A percentile compares a stretch with the other conserved stretches of the same genome.
These are phyloP conservation scores for Aphidoletes aphidimyza DNA, from an alignment of 2,888 invertebrate species.

Conservation along the genomic window DNA sequence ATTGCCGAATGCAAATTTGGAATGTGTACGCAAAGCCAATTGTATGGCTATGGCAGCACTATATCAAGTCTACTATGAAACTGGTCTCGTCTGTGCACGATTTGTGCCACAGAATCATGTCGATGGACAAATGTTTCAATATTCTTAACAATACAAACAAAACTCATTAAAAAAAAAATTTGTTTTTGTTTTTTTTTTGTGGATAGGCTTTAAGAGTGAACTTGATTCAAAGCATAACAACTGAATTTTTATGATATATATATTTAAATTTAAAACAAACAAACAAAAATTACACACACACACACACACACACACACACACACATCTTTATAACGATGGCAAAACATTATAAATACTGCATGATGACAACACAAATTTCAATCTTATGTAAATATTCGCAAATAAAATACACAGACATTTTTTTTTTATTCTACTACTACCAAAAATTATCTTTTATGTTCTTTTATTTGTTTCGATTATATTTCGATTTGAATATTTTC, in stretches of 20 bases:
- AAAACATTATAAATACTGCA: not conserved
- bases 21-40: not conserved
- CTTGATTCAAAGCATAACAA: not conserved
- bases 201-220: conserved; percentile 22
- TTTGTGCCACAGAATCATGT: not conserved
- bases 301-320: conserved; percentile 3
- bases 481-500: not conserved
- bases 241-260: conserved; percentile 11
- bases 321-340: not conserved
- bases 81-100: not conserved
- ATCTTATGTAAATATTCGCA: conserved; percentile 26
- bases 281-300: not conserved
- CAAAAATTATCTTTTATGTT: not conserved
- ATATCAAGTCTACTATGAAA: conserved; percentile 27
- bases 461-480: not conserved
- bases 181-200: no score
- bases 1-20: no score
- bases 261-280: not conserved
- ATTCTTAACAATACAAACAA: not conserved
- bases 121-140: conserved; percentile 19
- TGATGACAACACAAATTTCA: conserved; percentile 45
- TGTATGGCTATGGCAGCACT: not conserved
- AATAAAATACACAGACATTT: conserved; percentile 37
- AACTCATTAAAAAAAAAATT: conserved; percentile 14
- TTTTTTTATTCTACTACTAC: conserved; percentile 40